These are phyloP conservation scores for Rhamnusium bicolor DNA, from an alignment of 2,888 invertebrate genomes.

Conservation along the genomic window DNA sequence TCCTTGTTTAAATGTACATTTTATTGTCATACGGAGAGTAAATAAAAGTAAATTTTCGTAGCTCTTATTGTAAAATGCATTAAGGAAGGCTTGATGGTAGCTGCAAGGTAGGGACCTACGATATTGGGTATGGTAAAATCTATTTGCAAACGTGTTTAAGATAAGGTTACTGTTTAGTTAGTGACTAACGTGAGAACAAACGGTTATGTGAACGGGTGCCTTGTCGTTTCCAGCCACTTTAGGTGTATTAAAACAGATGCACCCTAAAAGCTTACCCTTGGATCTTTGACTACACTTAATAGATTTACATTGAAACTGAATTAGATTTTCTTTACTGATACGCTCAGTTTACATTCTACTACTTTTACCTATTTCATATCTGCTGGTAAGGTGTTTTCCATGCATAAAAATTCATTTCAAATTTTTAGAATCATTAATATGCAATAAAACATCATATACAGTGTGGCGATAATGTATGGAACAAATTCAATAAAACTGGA, in stretches of 20 bases:
- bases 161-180: conserved; percentile 67
- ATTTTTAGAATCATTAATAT: too few relatives aligned
- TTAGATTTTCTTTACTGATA: conserved; percentile 50
- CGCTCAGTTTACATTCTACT: not conserved
- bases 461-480: too few relatives aligned
- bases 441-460: too few relatives aligned
- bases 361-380: too few relatives aligned
- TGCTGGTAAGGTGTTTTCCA: too few relatives aligned
- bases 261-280: conserved; percentile 42
- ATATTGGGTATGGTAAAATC: conserved; percentile 40
- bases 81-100: conserved; percentile 18
- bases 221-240: conserved; percentile 42
- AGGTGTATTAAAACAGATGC: conserved; percentile 51
- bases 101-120: conserved; percentile 5
- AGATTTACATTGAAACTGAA: conserved; percentile 52
- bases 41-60: conserved; percentile 21
- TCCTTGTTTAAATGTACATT: not conserved
- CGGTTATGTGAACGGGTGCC: conserved; percentile 34
- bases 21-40: not conserved
- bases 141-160: conserved; percentile 66
- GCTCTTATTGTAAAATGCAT: conserved; percentile 16
- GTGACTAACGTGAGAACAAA: conserved; percentile 66
- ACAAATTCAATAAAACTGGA: too few relatives aligned
- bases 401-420: too few relatives aligned
- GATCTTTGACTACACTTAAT: conserved; percentile 45